Conservation (phyloP, 2,888 invertebrate genomes). For the Serripes groenlandicus region DNA sequence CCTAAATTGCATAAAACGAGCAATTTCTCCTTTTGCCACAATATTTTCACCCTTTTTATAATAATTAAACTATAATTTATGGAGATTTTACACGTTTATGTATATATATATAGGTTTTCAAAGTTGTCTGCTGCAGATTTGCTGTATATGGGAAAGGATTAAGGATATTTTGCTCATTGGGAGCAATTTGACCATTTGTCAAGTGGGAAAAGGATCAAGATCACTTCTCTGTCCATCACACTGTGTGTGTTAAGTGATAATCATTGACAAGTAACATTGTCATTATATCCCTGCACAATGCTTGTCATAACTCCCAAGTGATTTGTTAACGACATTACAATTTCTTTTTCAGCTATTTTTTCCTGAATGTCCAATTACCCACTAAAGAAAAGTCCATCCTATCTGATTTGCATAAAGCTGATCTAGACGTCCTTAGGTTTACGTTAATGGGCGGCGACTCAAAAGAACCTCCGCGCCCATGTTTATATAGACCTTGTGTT, state of each 20-base stretch:
- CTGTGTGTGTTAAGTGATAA: too few relatives aligned
- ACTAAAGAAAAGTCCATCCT: background rate
- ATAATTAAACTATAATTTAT: too few relatives aligned
- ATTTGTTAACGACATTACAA: background rate
- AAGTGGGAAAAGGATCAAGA: too few relatives aligned
- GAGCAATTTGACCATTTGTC: too few relatives aligned
- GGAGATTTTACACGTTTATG: too few relatives aligned
- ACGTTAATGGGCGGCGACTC: background rate
- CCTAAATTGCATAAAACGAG: background rate
- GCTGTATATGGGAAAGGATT: too few relatives aligned
- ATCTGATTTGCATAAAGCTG: background rate
- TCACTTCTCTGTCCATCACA: too few relatives aligned
- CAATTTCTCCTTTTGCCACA: conserved; percentile 11
- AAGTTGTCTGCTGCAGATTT: too few relatives aligned
- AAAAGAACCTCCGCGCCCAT: conserved; percentile 45
- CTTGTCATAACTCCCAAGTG: too few relatives aligned
- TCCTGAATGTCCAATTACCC: background rate
- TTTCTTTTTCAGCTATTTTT: conserved; percentile 14
- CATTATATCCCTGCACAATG: background rate
- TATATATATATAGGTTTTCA: too few relatives aligned
- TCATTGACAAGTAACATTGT: background rate
- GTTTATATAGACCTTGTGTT: conserved; percentile 50
- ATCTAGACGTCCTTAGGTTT: background rate
- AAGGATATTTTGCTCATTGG: too few relatives aligned
- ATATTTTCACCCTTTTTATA: background rate